Evolutionary conservation across 2,113 vertebrate genomes (phyloP).

Genomic region (Mobula hypostoma): DNA sequence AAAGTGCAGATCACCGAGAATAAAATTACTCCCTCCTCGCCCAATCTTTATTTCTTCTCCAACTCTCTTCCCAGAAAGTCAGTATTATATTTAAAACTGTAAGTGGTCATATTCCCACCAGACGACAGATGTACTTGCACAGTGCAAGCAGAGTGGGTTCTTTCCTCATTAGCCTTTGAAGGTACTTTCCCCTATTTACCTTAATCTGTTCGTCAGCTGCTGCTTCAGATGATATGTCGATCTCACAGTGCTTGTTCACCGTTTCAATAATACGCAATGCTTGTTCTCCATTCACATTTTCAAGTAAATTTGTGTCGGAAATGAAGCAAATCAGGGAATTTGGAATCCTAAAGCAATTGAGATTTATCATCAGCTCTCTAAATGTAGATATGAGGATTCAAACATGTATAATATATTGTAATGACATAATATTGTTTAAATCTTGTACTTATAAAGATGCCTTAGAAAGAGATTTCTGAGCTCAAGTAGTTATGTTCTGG

Average conservation of each 20-base stretch:
- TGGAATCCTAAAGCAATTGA: constrained; percentile 38
- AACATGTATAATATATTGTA: constrained; percentile 2
- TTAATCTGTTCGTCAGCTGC: neutral
- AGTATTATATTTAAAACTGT: too few relatives aligned
- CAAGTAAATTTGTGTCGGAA: neutral
- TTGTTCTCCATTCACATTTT: neutral
- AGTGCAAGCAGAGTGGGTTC: neutral
- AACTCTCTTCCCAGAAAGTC: neutral
- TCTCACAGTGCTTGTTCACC: neutral
- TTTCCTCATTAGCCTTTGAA: neutral
- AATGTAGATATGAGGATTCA: neutral
- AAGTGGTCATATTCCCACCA: neutral
- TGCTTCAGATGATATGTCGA: neutral
- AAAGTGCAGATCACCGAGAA: neutral
- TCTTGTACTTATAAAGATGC: neutral
- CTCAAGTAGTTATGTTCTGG: neutral
- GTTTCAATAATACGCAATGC: neutral
- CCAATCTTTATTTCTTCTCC: neutral
- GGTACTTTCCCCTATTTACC: neutral
- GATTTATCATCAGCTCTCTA: neutral
- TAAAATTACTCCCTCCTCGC: neutral
- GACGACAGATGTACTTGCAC: neutral
- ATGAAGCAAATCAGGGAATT: constrained; percentile 39
- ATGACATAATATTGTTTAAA: neutral
- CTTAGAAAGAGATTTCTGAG: neutral